phyloP scores from a whole-genome alignment of 2,113 vertebrate genomes.

The Myxocyprinus asiaticus region DNA sequence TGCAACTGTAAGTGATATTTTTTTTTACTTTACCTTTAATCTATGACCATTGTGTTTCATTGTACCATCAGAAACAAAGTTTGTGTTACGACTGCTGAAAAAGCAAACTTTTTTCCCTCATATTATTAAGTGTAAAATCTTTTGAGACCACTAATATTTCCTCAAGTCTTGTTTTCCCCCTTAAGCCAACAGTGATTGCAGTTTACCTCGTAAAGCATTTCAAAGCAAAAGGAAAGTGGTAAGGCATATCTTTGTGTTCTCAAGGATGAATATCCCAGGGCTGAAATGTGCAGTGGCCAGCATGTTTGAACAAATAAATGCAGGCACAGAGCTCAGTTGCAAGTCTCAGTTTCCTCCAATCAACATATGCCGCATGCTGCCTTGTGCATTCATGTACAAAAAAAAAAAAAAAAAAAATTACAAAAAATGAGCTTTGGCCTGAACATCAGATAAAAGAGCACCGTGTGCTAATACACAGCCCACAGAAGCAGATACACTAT shows the following conservation, averaged over 20 bases:
- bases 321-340: conserved; percentile 16
- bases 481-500: conserved; percentile 47
- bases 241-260: conserved; percentile 35
- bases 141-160: conserved; percentile 32
- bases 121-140: conserved; percentile 35
- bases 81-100: conserved; percentile 23
- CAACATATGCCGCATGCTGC: conserved; percentile 53
- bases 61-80: conserved; percentile 22
- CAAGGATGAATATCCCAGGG: conserved; percentile 46
- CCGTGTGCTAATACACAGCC: conserved; percentile 53
- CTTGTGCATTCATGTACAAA: conserved; percentile 42
- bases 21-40: background rate
- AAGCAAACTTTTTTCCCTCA: conserved; percentile 26
- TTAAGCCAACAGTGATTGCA: conserved; percentile 39
- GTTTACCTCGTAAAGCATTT: conserved; percentile 40
- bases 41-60: conserved; percentile 2
- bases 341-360: conserved; percentile 37
- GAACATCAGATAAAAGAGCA: conserved; percentile 57
- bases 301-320: conserved; percentile 50
- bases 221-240: conserved; percentile 13
- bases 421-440: conserved; percentile 37
- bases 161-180: conserved; percentile 23
- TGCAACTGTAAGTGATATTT: background rate
- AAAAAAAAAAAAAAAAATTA: background rate
- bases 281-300: conserved; percentile 49